phyloP scores from a whole-genome alignment of 2,888 invertebrate genomes.

The Celastrina argiolus region DNA sequence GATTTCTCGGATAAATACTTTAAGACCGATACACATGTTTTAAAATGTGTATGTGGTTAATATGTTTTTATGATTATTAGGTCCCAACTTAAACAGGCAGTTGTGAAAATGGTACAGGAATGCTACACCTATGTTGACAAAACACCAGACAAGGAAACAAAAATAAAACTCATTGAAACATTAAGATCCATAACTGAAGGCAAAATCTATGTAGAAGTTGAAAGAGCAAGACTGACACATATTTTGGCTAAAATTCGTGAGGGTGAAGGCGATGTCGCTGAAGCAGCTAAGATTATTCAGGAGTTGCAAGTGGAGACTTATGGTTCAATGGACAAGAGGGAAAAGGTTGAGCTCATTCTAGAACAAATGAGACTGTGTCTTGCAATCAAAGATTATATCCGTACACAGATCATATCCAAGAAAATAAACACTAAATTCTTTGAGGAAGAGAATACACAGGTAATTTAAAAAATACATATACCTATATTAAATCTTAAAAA shows the following conservation, averaged over 20 bases:
- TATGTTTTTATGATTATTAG: slow-evolving; percentile 41
- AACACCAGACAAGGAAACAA: slow-evolving; percentile 92
- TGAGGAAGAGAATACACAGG: slow-evolving; percentile 87
- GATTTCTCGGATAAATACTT: too few relatives aligned
- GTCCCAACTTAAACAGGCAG: slow-evolving; percentile 97
- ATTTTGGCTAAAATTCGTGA: slow-evolving; percentile 91
- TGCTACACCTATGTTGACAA: slow-evolving; percentile 95
- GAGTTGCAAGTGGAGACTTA: slow-evolving; percentile 97
- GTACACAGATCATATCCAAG: slow-evolving; percentile 99
- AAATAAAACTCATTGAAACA: slow-evolving; percentile 97
- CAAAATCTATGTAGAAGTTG: slow-evolving; percentile 99
- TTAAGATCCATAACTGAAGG: slow-evolving; percentile 97
- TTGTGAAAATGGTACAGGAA: slow-evolving; percentile 98
- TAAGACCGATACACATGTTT: too few relatives aligned
- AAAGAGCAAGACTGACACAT: slow-evolving; percentile 96
- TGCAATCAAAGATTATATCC: slow-evolving; percentile 95
- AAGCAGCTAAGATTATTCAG: slow-evolving; percentile 95
- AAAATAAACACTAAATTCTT: slow-evolving; percentile 99
- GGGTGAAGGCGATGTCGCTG: slow-evolving; percentile 88
- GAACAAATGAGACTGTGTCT: slow-evolving; percentile 99
- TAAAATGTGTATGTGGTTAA: too few relatives aligned
- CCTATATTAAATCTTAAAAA: too few relatives aligned
- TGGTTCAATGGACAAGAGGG: slow-evolving; percentile 98
- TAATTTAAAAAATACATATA: slow-evolving; percentile 39
- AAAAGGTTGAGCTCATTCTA: slow-evolving; percentile 96